Evolutionary conservation across 2,888 invertebrate species (phyloP).

Genomic region (Orthosia gracilis): DNA sequence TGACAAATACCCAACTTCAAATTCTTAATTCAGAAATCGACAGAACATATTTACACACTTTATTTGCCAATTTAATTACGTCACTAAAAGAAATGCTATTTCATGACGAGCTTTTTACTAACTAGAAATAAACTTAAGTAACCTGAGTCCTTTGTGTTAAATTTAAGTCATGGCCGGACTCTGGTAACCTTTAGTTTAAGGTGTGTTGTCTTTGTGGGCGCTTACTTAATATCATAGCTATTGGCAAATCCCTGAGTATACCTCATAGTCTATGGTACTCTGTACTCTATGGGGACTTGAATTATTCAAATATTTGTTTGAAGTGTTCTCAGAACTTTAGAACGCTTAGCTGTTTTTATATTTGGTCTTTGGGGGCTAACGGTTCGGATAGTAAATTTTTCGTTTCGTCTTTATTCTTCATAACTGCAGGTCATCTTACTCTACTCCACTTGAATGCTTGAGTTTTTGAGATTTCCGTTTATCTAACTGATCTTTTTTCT

Average conservation of each 20-base stretch:
- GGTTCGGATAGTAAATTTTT: slow-evolving; percentile 10
- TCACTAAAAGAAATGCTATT: neutral
- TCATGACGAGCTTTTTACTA: neutral
- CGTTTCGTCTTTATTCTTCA: slow-evolving; percentile 40
- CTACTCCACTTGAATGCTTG: neutral
- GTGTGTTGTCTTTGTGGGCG: slow-evolving; percentile 32
- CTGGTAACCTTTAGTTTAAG: slow-evolving; percentile 35
- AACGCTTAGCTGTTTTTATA: neutral
- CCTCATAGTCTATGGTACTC: neutral
- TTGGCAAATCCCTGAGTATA: slow-evolving; percentile 21
- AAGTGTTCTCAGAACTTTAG: slow-evolving; percentile 7
- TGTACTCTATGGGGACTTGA: neutral
- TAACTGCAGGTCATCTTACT: slow-evolving; percentile 23
- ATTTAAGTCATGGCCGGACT: slow-evolving; percentile 20
- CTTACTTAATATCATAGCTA: slow-evolving; percentile 16
- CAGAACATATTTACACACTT: too few relatives aligned
- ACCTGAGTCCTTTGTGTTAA: slow-evolving; percentile 9
- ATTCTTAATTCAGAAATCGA: too few relatives aligned
- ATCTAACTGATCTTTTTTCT: slow-evolving; percentile 37
- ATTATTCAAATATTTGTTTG: slow-evolving; percentile 20
- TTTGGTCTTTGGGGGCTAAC: neutral
- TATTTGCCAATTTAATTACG: neutral
- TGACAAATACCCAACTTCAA: too few relatives aligned
- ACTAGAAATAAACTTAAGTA: neutral
- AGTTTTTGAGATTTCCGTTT: slow-evolving; percentile 29